phyloP scores from a whole-genome alignment of 1,140 invertebrate species.

The Philopotamus ludificatus region DNA sequence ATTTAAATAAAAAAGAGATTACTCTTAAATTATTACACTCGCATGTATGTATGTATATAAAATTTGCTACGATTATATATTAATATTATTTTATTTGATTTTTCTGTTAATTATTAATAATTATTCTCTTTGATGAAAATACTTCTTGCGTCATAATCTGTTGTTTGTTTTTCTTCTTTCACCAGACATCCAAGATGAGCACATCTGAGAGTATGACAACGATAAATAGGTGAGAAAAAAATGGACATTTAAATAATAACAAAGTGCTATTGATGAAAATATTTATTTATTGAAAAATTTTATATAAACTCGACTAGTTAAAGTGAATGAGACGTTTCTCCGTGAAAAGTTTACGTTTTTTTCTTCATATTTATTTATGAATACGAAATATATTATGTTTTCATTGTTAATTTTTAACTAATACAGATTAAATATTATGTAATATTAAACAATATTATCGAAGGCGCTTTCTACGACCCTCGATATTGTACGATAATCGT shows the following conservation, averaged over 20 bases:
- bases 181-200: conserved; percentile 63
- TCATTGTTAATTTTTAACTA: too few species aligned
- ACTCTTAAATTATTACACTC: not conserved
- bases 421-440: too few species aligned
- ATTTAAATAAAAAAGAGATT: not conserved
- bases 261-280: too few species aligned
- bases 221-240: not conserved
- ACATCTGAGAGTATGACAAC: conserved; percentile 51
- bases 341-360: not conserved
- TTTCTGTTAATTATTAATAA: conserved; percentile 3
- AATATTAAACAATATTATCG: too few species aligned
- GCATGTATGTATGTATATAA: not conserved
- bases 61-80: not conserved
- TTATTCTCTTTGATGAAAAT: conserved; percentile 8
- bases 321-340: not conserved
- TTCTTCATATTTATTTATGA: not conserved
- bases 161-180: conserved; percentile 61
- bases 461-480: too few species aligned
- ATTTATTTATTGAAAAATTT: not conserved
- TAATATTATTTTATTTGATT: conserved; percentile 9
- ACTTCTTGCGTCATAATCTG: conserved; percentile 36
- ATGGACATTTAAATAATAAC: not conserved
- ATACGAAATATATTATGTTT: not conserved
- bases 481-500: too few species aligned
- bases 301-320: not conserved